Evolutionary conservation across 1,140 invertebrate genomes (phyloP).

Genomic region (Pseudobourletiella spinata): DNA sequence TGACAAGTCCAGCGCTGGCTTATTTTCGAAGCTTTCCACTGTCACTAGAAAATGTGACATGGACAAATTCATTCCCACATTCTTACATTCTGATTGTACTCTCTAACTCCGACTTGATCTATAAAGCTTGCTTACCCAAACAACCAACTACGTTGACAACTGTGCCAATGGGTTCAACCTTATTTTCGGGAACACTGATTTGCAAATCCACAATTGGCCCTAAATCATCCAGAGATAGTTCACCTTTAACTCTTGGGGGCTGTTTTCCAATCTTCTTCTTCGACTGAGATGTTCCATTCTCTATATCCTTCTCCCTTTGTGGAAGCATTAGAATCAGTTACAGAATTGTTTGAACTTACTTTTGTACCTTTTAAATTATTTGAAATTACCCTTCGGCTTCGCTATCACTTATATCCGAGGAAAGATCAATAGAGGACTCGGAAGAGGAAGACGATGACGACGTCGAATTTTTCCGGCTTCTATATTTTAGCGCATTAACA

Average conservation of each 20-base stretch:
- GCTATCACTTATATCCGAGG: not conserved
- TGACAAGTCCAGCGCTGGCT: constrained; percentile 70
- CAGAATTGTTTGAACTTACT: too few species aligned
- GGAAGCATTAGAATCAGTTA: too few species aligned
- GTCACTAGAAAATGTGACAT: constrained; percentile 51
- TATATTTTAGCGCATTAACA: too few species aligned
- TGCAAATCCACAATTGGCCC: constrained; percentile 73
- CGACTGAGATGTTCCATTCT: not conserved
- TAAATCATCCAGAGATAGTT: constrained; percentile 53
- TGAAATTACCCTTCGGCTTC: not conserved
- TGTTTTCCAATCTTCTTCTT: constrained; percentile 2
- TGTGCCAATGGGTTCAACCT: constrained; percentile 62
- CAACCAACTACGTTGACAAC: constrained; percentile 61
- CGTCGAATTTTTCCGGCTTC: not conserved
- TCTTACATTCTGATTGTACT: too few species aligned
- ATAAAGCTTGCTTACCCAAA: constrained; percentile 48
- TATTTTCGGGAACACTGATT: constrained; percentile 63
- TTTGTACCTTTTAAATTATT: too few species aligned
- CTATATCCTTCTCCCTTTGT: too few species aligned
- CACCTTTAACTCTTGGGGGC: constrained; percentile 29
- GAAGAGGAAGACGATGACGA: not conserved
- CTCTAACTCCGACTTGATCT: too few species aligned
- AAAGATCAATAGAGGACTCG: not conserved
- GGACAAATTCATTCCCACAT: too few species aligned
- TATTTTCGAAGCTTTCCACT: constrained; percentile 55